Conservation (phyloP, 1,140 invertebrate genomes). For the Zaprionus ghesquierei region DNA sequence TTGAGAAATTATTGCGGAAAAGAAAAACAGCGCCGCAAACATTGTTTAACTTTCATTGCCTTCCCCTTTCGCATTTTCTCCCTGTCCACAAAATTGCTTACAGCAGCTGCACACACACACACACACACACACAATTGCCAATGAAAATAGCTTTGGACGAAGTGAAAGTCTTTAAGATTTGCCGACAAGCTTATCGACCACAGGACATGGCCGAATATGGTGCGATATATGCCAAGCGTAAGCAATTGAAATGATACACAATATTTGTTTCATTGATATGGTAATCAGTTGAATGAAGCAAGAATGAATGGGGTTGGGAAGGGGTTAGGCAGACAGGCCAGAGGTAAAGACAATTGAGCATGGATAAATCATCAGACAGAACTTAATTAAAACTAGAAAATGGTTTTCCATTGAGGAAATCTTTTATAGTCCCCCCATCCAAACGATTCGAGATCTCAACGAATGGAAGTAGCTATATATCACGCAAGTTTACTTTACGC, state of each 20-base stretch:
- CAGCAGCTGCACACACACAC: slow-evolving; percentile 15
- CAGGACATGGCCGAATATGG: not conserved
- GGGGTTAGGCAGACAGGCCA: not conserved
- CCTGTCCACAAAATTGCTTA: slow-evolving; percentile 22
- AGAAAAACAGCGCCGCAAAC: slow-evolving; percentile 67
- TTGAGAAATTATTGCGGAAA: slow-evolving; percentile 73
- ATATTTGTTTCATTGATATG: not conserved
- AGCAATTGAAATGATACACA: slow-evolving; percentile 18
- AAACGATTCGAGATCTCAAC: not conserved
- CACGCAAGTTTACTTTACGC: not conserved
- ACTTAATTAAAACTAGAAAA: not conserved
- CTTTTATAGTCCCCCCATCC: not conserved
- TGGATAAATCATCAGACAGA: not conserved
- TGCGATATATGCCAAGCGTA: slow-evolving; percentile 13
- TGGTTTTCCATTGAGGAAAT: not conserved
- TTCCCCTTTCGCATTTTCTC: slow-evolving; percentile 7
- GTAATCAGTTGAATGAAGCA: not conserved
- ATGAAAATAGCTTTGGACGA: slow-evolving; percentile 17
- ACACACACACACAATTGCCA: slow-evolving; percentile 11
- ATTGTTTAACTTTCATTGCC: slow-evolving; percentile 73
- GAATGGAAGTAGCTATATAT: not conserved
- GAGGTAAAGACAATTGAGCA: not conserved
- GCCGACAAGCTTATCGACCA: slow-evolving; percentile 25
- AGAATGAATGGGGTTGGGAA: not conserved
- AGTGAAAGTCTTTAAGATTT: slow-evolving; percentile 5